Evolutionary conservation across 1,140 invertebrate species (phyloP).

Genomic region (Temnothorax longispinosus): DNA sequence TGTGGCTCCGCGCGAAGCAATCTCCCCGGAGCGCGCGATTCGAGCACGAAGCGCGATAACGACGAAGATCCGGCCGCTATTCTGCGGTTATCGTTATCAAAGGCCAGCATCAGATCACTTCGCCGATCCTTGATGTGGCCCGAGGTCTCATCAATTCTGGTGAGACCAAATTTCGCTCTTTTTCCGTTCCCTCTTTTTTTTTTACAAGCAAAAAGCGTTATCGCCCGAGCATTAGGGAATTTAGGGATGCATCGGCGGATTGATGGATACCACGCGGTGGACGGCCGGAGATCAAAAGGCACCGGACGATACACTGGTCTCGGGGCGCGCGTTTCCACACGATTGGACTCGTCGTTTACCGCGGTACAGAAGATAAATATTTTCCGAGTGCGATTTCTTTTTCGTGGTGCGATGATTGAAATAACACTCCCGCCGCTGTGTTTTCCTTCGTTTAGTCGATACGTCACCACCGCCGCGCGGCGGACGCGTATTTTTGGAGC

Average conservation of each 20-base stretch:
- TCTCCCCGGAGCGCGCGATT: neutral
- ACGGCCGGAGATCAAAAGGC: slow-evolving; percentile 1
- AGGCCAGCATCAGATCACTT: neutral
- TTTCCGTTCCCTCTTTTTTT: neutral
- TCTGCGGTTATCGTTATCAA: neutral
- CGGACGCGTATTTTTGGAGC: slow-evolving; percentile 73
- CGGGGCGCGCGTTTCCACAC: slow-evolving; percentile 25
- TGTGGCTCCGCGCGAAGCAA: neutral
- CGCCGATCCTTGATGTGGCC: neutral
- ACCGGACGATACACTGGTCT: slow-evolving; percentile 1
- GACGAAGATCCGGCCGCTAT: neutral
- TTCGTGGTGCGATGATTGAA: slow-evolving; percentile 75
- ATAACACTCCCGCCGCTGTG: slow-evolving; percentile 74
- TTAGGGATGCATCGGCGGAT: neutral
- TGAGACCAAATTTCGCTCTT: neutral
- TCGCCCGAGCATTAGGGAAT: neutral
- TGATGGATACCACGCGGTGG: neutral
- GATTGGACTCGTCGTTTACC: slow-evolving; percentile 63
- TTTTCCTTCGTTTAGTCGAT: slow-evolving; percentile 75
- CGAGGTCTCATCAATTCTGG: neutral
- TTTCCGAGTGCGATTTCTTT: slow-evolving; percentile 77
- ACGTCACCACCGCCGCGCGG: slow-evolving; percentile 59
- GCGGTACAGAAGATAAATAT: slow-evolving; percentile 72
- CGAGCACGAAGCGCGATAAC: slow-evolving; percentile 19
- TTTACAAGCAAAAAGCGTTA: neutral